Conservation (phyloP, 2,797 vertebrate genomes). For the Squalus acanthias region DNA sequence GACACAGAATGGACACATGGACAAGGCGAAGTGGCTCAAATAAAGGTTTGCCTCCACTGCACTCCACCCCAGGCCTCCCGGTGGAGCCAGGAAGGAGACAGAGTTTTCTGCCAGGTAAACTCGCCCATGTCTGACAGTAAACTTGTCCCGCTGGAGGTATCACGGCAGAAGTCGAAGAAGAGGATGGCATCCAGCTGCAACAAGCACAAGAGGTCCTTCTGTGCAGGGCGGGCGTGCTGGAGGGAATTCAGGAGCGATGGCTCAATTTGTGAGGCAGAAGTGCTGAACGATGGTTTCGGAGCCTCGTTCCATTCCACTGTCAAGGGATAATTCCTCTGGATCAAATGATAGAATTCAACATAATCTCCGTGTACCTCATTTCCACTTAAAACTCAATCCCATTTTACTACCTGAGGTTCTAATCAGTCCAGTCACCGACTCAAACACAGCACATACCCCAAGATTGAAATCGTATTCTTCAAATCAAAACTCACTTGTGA, state of each 20-base stretch:
- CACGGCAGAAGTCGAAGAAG: background rate
- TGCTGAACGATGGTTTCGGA: background rate
- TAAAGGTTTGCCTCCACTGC: too few species aligned
- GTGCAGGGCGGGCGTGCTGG: background rate
- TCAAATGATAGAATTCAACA: background rate
- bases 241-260: background rate
- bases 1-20: background rate
- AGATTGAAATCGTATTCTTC: background rate
- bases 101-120: background rate
- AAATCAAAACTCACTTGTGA: background rate
- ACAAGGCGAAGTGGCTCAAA: too few species aligned
- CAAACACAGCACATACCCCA: background rate
- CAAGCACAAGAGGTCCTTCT: background rate
- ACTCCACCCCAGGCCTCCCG: too few species aligned
- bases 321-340: background rate
- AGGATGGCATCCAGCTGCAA: too few species aligned
- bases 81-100: background rate
- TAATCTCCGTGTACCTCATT: background rate
- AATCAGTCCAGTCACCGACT: background rate
- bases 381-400: too few species aligned
- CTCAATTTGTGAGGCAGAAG: background rate
- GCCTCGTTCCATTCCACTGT: background rate
- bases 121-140: background rate
- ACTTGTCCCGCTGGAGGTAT: too few species aligned
- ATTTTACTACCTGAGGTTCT: background rate